Base-by-base conservation (phyloP, 1,140 invertebrate species). In the Aphis craccivora region DNA sequence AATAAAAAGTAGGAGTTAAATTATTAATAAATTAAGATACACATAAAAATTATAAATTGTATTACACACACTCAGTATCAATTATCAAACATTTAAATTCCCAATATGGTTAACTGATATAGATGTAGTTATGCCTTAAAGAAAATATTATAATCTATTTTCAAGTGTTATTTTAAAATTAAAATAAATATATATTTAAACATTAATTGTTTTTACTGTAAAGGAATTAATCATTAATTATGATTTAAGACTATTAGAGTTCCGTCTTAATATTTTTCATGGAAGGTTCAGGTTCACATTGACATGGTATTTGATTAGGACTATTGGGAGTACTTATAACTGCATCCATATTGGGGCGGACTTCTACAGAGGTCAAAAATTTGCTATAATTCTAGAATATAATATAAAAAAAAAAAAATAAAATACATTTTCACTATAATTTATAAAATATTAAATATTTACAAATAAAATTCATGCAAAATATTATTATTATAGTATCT, bases 281-380 rank as follows among this genome's bases (percentile, higher is more conserved):
- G 30, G 14, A n/a, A 67, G 14, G 14, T 43, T 76, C 25, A 53
- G 25, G 9, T 76, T 92, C 67, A 40, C 91, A 92, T 43, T 92
- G 76, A 92, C 91, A 92, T 5, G 6, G 1, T 37, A 95, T 94
- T 94, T 94, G 94, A 96, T 95, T 95, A 51, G 96, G 95, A 95
- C 97, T 67, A 30, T 67, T 67, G 11, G 30, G 60, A 67, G 30
- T 67, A 67, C 60, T 97, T 90, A 96, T 95, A 76, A 98, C 97
- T 95, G 96, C 95, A 94, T 98, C 97, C 98, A 98, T 98, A 87
- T 95, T 96, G 87, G 97, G 95, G 81, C 96, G 94, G 35, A 98
- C 95, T 94, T 95, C 95, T 45, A 98, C 95, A 94, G 95, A 96
- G 93, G 95, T 95, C 90, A 98, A 95, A 94, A 96, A 95, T 95